Evolutionary conservation across 2,113 vertebrate species (phyloP), one percentile per base, ranked within the genome.

Genomic region (Guaruba guarouba): DNA sequence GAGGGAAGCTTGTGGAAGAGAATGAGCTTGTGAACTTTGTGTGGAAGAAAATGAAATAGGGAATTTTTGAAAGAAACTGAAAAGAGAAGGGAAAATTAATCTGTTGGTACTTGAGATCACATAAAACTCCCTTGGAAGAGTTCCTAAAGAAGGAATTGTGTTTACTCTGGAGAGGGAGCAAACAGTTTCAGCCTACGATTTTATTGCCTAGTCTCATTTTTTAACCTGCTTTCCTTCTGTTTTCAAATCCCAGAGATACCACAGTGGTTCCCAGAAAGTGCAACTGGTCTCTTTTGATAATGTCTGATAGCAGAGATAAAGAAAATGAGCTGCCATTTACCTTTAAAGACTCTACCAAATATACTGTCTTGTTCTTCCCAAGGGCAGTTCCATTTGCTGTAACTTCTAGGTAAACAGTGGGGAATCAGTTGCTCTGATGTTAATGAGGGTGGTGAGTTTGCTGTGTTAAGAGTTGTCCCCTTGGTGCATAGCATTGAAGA

Each of bases 71-170:
- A 87, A 88, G 49, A 62, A 86, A 80, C 18, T 69, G 49, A 66
- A 82, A 91, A 55, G 41, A 49, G 49, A 88, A 68, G 48, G 86
- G 61, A 64, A 93, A 91, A 86, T 93, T 67, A 82, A 82, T 91
- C 89, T 91, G 49, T 88, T 90, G 51, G 52, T 92, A 81, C 0
- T 0, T 81, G 76, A 92, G 90, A 86, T 95, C 87, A 44, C 68
- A 66, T 83, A 93, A 92, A 93, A 63, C 51, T 88, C 48, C 35
- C 27, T 92, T 90, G 82, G 92, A 96, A 84, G 39, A 64, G 48
- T 71, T 94, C 86, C 90, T 86, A 52, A 92, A 68, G 90, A 93
- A 75, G 86, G 85, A 55, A 63, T 86, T 95, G 39, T 92, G 52
- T 94, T 95, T 94, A 41, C 68, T 81, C 76, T 81, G 73, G 64